Conservation (phyloP, 2,888 invertebrate species). For the Ceratothoa steindachneri region DNA sequence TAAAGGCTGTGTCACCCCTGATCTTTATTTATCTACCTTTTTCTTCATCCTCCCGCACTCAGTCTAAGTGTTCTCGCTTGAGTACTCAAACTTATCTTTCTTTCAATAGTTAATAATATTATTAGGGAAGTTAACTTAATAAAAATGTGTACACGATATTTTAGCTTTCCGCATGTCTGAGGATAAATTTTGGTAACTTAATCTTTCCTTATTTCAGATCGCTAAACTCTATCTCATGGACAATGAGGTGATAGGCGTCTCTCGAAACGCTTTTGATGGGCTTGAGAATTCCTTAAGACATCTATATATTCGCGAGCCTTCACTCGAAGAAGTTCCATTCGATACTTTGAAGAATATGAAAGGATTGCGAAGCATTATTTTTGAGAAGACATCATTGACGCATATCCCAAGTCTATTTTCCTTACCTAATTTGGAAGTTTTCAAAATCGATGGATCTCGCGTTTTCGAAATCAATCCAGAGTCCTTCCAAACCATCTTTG, state of each 20-base stretch:
- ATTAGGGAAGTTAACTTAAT: too few species aligned
- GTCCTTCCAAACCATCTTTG: conserved; percentile 44
- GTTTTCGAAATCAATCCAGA: conserved; percentile 30
- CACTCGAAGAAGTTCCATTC: conserved; percentile 36
- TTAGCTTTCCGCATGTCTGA: too few species aligned
- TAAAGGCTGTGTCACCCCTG: too few species aligned
- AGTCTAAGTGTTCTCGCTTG: too few species aligned
- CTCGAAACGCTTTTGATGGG: conserved; percentile 43
- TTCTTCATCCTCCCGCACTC: too few species aligned
- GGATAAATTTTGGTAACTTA: too few species aligned
- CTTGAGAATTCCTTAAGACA: conserved; percentile 38
- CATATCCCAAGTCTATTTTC: conserved; percentile 34
- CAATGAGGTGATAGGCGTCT: conserved; percentile 34
- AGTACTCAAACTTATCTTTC: too few species aligned
- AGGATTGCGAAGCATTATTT: conserved; percentile 30
- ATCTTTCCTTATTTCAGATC: conserved; percentile 23
- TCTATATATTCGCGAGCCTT: conserved; percentile 33
- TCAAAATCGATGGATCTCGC: conserved; percentile 38
- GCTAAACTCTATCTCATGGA: conserved; percentile 28
- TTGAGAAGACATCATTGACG: conserved; percentile 36
- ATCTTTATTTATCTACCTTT: too few species aligned
- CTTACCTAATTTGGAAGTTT: conserved; percentile 31
- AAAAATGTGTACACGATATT: too few species aligned
- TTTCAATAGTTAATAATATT: too few species aligned
- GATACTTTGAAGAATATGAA: conserved; percentile 43